Conservation (phyloP, 1,140 invertebrate genomes). For the Listronotus oregonensis region DNA sequence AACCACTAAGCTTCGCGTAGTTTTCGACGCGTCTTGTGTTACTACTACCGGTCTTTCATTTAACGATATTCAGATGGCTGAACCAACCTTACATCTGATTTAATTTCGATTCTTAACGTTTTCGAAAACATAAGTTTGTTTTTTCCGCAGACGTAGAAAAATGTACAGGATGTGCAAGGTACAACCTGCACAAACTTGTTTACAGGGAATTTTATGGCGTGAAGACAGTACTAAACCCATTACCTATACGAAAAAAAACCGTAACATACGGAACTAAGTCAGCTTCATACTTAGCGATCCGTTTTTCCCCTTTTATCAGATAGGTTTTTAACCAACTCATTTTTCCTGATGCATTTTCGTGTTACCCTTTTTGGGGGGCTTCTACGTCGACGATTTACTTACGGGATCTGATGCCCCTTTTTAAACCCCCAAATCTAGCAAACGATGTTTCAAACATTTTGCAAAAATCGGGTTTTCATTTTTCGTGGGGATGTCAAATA, state of each 20-base stretch:
- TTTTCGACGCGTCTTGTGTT: constrained; percentile 41
- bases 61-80: constrained; percentile 42
- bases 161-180: constrained; percentile 56
- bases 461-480: constrained; percentile 40
- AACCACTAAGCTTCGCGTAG: too few relatives aligned
- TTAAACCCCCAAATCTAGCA: constrained; percentile 23
- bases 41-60: constrained; percentile 41
- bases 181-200: constrained; percentile 44
- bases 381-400: constrained; percentile 56
- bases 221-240: constrained; percentile 2
- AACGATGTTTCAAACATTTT: constrained; percentile 30
- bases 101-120: constrained; percentile 43
- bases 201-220: constrained; percentile 57
- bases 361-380: constrained; percentile 40
- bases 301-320: constrained; percentile 37
- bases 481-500: constrained; percentile 55
- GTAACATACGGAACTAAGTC: constrained; percentile 47
- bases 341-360: constrained; percentile 37
- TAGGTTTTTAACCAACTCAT: constrained; percentile 32
- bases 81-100: constrained; percentile 41
- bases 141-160: constrained; percentile 48
- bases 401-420: constrained; percentile 40
- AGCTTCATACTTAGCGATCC: constrained; percentile 45
- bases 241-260: constrained; percentile 40
- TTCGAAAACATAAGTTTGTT: constrained; percentile 47